Base-by-base conservation (phyloP, 1,140 invertebrate species). In the Lerema accius region DNA sequence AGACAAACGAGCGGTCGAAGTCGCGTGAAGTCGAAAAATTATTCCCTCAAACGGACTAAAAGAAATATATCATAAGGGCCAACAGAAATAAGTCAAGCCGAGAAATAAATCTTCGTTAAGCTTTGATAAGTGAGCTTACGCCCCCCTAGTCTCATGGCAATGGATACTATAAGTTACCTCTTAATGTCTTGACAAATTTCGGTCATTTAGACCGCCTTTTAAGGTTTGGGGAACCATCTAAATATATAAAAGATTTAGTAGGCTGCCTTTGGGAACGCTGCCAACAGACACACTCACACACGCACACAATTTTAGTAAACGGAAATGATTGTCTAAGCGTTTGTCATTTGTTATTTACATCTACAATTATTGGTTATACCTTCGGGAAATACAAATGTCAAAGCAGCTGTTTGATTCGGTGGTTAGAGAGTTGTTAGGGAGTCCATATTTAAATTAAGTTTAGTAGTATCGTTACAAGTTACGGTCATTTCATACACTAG, bases 81-180 rank as follows among this genome's bases (percentile, higher is more conserved):
- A 64, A 26, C 45, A 62, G 45, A 62, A 76, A 68, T 73, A 73
- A 71, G 66, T 64, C 63, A 69, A 76, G 68, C 65, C 61, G 43
- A 40, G 62, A 65, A 65, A 76, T 74, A 78, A 75, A 78, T 78
- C 75, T 78, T 74, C 65, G 67, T 78, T 74, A 74, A 67, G 69
- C 64, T 62, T 66, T 77, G 69, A 69, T 71, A 74, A 73, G 71
- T 63, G 68, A 73, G 63, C 64, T 63, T 53, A 65, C 55, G 68
- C 68, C 65, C 61, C 56, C 50, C 66, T 58, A 50, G 53, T 56
- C 66, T 39, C 17, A 48, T 32, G 37, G 60, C 53, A 55, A 60
- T 62, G 51, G 58, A 56, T 59, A 53, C 63, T 58, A 65, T 67
- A 66, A 65, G 53, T 67, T 55, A 69, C 51, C 62, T 67, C 63